Conservation (phyloP, 2,113 vertebrate species). For the Chascanopsetta lugubris region DNA sequence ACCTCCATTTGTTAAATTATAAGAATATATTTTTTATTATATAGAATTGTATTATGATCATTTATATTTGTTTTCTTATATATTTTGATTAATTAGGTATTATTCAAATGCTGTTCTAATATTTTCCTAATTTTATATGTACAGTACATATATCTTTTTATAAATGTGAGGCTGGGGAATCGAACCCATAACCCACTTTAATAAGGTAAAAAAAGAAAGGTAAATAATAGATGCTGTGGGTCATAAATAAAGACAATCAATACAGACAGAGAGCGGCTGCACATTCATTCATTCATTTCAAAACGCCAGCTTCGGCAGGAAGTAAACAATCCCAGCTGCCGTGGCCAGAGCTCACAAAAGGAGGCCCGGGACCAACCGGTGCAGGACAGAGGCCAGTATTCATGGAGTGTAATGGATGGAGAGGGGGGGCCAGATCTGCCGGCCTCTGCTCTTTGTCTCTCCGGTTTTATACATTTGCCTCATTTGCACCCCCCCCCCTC, state of each 20-base stretch:
- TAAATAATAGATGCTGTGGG: too few relatives aligned
- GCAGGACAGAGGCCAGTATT: slow-evolving; percentile 47
- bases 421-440: slow-evolving; percentile 33
- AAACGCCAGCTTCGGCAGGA: slow-evolving; percentile 29
- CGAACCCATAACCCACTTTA: too few relatives aligned
- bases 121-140: too few relatives aligned
- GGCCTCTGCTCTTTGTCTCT: slow-evolving; percentile 22
- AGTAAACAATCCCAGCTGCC: slow-evolving; percentile 4
- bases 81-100: too few relatives aligned
- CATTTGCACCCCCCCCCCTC: slow-evolving; percentile 9
- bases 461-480: slow-evolving; percentile 35
- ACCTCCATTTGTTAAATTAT: too few relatives aligned
- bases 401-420: slow-evolving; percentile 50
- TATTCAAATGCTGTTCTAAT: too few relatives aligned
- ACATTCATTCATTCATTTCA: slow-evolving; percentile 21
- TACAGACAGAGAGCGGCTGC: neutral
- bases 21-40: neutral
- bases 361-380: slow-evolving; percentile 14
- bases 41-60: too few relatives aligned
- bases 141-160: too few relatives aligned
- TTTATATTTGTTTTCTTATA: too few relatives aligned
- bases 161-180: too few relatives aligned
- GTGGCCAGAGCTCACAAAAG: slow-evolving; percentile 40
- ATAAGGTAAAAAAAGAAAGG: too few relatives aligned
- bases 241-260: slow-evolving; percentile 1